Percentiles rank a stretch among this genome's conserved stretches.
phyloP scores from a whole-genome alignment of 2,113 vertebrate genomes.

The Chionodraco myersi region DNA sequence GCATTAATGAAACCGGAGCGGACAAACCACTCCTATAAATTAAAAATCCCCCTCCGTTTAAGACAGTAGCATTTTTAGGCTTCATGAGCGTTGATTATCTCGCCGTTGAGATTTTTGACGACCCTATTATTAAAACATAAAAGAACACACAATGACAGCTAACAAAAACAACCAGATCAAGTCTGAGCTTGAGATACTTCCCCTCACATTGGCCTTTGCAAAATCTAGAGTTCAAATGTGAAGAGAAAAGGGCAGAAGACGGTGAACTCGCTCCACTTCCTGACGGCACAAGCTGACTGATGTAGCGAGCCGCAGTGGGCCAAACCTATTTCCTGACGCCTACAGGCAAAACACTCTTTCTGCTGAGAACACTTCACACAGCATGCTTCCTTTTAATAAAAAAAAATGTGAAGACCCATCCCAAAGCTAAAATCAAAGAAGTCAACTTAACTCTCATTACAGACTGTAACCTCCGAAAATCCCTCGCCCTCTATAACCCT shows the following conservation, averaged over 20 bases:
- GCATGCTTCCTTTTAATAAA: background rate
- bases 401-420: no score
- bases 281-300: slow-evolving; percentile 79
- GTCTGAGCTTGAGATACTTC: slow-evolving; percentile 1
- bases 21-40: background rate
- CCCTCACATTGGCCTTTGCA: slow-evolving; percentile 3
- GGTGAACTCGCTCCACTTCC: slow-evolving; percentile 69
- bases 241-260: slow-evolving; percentile 1
- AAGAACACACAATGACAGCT: no score
- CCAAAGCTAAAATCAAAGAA: slow-evolving; percentile 32
- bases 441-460: slow-evolving; percentile 35
- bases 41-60: no score
- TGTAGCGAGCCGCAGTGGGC: slow-evolving; percentile 55
- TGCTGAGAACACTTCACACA: background rate
- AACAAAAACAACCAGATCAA: no score
- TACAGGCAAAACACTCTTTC: slow-evolving; percentile 19
- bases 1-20: background rate
- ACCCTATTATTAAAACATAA: no score
- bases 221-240: slow-evolving; percentile 1
- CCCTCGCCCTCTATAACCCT: no score
- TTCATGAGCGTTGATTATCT: no score
- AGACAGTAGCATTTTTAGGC: no score
- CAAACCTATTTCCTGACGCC: slow-evolving; percentile 72
- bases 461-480: slow-evolving; percentile 22
- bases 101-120: background rate